A percentile compares a stretch with the other conserved stretches of the same genome.
Evolutionary conservation across 2,797 vertebrate genomes (phyloP).

Genomic region (Phataginus tricuspis): DNA sequence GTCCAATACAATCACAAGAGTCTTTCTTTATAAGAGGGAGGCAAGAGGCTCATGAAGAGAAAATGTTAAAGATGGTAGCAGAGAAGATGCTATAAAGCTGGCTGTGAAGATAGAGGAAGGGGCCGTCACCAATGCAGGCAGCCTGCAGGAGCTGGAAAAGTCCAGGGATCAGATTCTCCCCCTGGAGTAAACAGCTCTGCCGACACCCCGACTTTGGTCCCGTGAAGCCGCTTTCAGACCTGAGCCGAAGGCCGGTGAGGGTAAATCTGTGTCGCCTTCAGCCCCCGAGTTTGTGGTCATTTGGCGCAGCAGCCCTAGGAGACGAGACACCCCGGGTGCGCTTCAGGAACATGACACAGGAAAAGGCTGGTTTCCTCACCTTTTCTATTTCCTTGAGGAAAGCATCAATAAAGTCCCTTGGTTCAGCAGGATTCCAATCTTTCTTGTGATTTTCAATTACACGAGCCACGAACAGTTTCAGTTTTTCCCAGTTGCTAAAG

Average conservation of each 20-base stretch:
- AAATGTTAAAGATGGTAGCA: not conserved
- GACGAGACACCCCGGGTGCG: not conserved
- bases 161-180: not conserved
- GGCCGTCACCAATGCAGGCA: not conserved
- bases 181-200: not conserved
- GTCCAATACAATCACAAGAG: not conserved
- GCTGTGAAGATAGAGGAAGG: not conserved
- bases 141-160: not conserved
- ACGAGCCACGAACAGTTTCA: constrained; percentile 79
- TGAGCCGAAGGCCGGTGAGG: not conserved
- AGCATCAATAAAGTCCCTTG: constrained; percentile 89
- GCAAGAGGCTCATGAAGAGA: not conserved
- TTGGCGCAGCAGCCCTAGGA: not conserved
- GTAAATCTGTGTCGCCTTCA: not conserved
- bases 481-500: constrained; percentile 39
- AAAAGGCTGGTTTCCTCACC: constrained; percentile 67
- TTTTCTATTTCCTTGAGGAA: constrained; percentile 89
- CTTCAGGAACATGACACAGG: not conserved
- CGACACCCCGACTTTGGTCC: not conserved
- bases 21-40: not conserved
- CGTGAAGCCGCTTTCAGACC: not conserved
- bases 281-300: not conserved
- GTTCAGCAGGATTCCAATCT: constrained; percentile 83
- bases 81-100: not conserved
- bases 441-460: constrained; percentile 84